phyloP scores from a whole-genome alignment of 2,888 invertebrate species.

The Tanaodytes sp. region DNA sequence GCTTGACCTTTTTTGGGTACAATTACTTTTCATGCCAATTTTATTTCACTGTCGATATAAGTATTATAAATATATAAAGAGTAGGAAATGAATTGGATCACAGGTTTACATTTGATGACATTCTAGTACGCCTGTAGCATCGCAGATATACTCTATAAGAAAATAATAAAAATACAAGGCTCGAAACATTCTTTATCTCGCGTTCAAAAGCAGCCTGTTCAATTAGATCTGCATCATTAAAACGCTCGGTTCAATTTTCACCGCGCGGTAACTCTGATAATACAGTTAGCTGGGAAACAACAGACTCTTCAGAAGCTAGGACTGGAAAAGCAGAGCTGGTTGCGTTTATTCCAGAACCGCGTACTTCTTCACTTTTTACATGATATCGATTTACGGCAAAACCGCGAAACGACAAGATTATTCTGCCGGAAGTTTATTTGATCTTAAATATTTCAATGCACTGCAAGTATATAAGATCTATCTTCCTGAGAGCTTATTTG shows the following conservation, averaged over 20 bases:
- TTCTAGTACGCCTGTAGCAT: too few species aligned
- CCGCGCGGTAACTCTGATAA: slow-evolving; percentile 32
- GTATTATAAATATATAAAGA: too few species aligned
- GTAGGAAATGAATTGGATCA: too few species aligned
- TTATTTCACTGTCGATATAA: too few species aligned
- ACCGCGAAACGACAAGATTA: slow-evolving; percentile 39
- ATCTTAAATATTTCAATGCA: too few species aligned
- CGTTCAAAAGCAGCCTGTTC: slow-evolving; percentile 27
- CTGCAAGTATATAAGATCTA: too few species aligned
- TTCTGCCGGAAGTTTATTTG: slow-evolving; percentile 23
- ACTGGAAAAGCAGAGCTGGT: slow-evolving; percentile 28
- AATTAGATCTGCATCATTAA: slow-evolving; percentile 45
- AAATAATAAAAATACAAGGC: background rate
- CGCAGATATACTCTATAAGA: background rate
- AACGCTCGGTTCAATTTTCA: slow-evolving; percentile 41
- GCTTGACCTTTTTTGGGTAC: too few species aligned
- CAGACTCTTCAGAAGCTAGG: slow-evolving; percentile 29
- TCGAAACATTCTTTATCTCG: slow-evolving; percentile 21
- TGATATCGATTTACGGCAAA: slow-evolving; percentile 19
- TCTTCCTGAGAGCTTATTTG: too few species aligned
- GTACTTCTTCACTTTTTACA: slow-evolving; percentile 27
- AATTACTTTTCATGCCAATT: too few species aligned
- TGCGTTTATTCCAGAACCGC: slow-evolving; percentile 28
- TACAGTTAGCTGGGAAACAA: slow-evolving; percentile 42
- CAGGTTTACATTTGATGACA: too few species aligned